Base-by-base conservation (phyloP, 1,140 invertebrate species). In the Coelopa frigida region DNA sequence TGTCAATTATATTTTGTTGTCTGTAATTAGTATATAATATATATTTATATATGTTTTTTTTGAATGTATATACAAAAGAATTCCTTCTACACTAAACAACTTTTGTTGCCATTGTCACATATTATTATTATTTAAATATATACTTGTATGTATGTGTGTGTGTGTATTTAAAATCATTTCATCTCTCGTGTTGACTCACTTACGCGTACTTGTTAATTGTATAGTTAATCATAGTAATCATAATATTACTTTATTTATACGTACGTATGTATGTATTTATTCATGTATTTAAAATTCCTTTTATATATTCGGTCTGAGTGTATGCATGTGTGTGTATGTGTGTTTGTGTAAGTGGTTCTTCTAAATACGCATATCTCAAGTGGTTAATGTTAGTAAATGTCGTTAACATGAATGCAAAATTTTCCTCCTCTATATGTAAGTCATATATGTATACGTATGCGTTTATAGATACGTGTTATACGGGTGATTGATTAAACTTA, bases 81-180 rank as follows among this genome's bases (percentile, higher is more conserved):
- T 49, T 44, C 24, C 35, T 44, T 44, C 47, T 49, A 49, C 41
- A 15, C 41, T 49, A 49, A 49, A 49, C 41, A 44, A 44, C 44
- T 38, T 43, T 42, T n/a, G n/a, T n/a, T n/a, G n/a, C n/a, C n/a
- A n/a, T n/a, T n/a, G n/a, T n/a, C n/a, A n/a, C n/a, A n/a, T n/a
- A n/a, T n/a, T n/a, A n/a, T n/a, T n/a, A n/a, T n/a, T n/a, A n/a
- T n/a, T n/a, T n/a, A n/a, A n/a, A n/a, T n/a, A n/a, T n/a, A n/a
- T n/a, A n/a, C n/a, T n/a, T n/a, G n/a, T n/a, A n/a, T n/a, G n/a
- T n/a, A n/a, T n/a, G n/a, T n/a, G n/a, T n/a, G n/a, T n/a, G n/a
- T n/a, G n/a, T n/a, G n/a, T n/a, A n/a, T n/a, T n/a, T n/a, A n/a
- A n/a, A n/a, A n/a, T n/a, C n/a, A n/a, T n/a, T n/a, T n/a, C n/a